Conservation (phyloP, 30 jellyfish, hydroid and myxozoan genomes). For the Cassiopea andromeda region DNA sequence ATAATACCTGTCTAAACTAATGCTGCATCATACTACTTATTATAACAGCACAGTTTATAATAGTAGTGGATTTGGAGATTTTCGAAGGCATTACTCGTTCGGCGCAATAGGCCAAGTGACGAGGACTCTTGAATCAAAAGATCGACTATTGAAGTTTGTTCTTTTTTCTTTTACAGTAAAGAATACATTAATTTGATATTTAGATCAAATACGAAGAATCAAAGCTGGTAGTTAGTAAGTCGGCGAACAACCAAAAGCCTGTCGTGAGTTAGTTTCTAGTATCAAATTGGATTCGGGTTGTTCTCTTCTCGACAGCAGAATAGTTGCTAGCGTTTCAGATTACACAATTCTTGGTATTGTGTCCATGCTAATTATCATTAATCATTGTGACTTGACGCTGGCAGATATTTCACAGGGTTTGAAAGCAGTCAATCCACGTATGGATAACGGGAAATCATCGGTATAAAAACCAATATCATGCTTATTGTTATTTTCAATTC, state of each 20-base stretch:
- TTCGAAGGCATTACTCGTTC: background rate
- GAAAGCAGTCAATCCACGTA: background rate
- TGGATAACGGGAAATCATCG: background rate
- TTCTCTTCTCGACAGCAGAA: background rate
- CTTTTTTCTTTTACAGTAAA: background rate
- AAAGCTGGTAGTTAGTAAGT: background rate
- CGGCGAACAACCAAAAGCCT: background rate
- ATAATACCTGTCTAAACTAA: background rate
- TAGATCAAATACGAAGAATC: constrained; percentile 12
- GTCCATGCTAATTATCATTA: background rate
- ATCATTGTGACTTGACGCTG: background rate
- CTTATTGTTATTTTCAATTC: background rate
- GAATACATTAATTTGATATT: background rate
- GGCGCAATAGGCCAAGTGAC: background rate
- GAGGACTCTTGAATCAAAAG: background rate
- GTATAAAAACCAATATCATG: background rate
- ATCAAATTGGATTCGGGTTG: constrained; percentile 46
- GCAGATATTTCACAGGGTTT: constrained; percentile 19
- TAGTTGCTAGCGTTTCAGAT: constrained; percentile 36
- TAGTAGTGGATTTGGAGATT: background rate
- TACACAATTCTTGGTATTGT: constrained; percentile 30
- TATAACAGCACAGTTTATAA: background rate
- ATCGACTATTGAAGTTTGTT: background rate
- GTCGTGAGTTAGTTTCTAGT: constrained; percentile 21
- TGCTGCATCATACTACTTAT: background rate